Evolutionary conservation across 2,888 invertebrate genomes (phyloP).

Genomic region (Melieria picta): DNA sequence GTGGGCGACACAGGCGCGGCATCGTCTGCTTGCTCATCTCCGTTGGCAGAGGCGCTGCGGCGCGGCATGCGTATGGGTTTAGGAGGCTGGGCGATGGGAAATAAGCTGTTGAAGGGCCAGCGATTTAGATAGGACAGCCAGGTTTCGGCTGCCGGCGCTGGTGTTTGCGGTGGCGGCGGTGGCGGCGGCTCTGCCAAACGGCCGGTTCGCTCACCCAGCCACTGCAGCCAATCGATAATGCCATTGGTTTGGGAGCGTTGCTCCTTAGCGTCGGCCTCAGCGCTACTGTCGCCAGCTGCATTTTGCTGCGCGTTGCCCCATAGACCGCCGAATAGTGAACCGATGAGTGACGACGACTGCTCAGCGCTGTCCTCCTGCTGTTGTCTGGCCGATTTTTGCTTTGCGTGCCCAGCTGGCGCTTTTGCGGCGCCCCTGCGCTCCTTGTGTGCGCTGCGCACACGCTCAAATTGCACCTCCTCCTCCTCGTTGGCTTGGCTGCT

Average conservation of each 20-base stretch:
- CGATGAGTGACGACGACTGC: conserved; percentile 45
- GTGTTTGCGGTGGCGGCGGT: conserved; percentile 13
- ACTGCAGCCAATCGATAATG: conserved; percentile 60
- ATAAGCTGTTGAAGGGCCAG: conserved; percentile 62
- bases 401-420: neutral
- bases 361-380: conserved; percentile 24
- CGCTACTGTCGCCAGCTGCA: conserved; percentile 21
- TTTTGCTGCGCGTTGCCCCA: conserved; percentile 40
- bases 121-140: conserved; percentile 60
- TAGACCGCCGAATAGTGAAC: conserved; percentile 44
- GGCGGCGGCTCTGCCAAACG: conserved; percentile 36
- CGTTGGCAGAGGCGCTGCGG: conserved; percentile 28
- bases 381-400: conserved; percentile 21
- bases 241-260: conserved; percentile 43
- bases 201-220: conserved; percentile 48
- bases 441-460: conserved; percentile 44
- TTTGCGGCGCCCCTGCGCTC: neutral
- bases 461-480: conserved; percentile 49
- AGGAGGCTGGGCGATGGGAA: conserved; percentile 52
- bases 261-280: conserved; percentile 32
- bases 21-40: conserved; percentile 16
- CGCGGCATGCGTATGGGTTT: conserved; percentile 46
- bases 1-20: conserved; percentile 27
- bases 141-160: conserved; percentile 40
- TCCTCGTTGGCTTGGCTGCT: conserved; percentile 47